Evolutionary conservation across 1,140 invertebrate species (phyloP).

Genomic region (Pogonus chalceus): DNA sequence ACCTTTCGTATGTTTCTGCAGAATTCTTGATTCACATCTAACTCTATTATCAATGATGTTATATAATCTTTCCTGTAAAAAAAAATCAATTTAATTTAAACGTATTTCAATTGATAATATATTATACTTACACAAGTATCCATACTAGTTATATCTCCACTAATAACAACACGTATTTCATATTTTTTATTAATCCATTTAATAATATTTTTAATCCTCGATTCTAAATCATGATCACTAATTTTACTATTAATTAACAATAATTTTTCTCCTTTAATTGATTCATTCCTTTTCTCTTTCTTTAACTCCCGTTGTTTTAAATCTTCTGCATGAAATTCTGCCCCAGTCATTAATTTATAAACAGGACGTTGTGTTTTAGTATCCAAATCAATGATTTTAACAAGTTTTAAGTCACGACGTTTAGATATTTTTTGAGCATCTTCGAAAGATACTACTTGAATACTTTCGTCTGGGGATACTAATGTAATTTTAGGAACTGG

Average conservation of each 20-base stretch:
- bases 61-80: conserved; percentile 44
- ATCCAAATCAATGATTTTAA: conserved; percentile 51
- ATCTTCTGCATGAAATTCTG: conserved; percentile 31
- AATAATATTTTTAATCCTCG: conserved; percentile 47
- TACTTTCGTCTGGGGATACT: conserved; percentile 21
- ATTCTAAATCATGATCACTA: conserved; percentile 50
- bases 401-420: conserved; percentile 49
- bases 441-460: conserved; percentile 30
- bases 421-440: conserved; percentile 52
- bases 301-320: conserved; percentile 30
- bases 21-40: conserved; percentile 35
- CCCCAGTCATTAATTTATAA: conserved; percentile 44
- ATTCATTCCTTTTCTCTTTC: conserved; percentile 20
- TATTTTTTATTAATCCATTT: conserved; percentile 51
- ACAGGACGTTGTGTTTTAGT: conserved; percentile 48
- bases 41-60: conserved; percentile 40
- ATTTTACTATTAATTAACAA: conserved; percentile 49
- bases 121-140: conserved; percentile 38
- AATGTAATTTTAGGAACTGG: conserved; percentile 31
- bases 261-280: conserved; percentile 46
- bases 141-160: conserved; percentile 36
- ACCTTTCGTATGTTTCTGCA: conserved; percentile 48
- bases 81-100: conserved; percentile 17
- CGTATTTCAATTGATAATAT: too few species aligned
- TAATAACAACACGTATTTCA: conserved; percentile 48